Evolutionary conservation across 2,797 vertebrate species (phyloP).

Genomic region (Ctenopoma multispine): DNA sequence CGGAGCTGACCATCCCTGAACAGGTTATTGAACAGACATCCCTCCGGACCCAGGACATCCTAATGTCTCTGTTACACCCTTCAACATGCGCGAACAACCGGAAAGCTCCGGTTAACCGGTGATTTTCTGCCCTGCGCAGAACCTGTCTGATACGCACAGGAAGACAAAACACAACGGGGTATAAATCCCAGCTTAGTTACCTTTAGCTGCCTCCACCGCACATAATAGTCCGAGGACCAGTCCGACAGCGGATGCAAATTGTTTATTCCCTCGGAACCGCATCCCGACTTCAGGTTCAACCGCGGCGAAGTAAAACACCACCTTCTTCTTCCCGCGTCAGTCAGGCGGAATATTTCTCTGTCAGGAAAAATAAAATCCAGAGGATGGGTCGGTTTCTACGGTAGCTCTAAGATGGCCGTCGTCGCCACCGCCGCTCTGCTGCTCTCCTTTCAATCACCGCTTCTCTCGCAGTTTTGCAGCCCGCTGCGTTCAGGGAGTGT

Average conservation of each 20-base stretch:
- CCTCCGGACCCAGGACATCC: constrained; percentile 22
- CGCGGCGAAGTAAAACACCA: constrained; percentile 46
- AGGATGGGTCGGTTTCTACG: constrained; percentile 76
- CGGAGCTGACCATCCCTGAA: constrained; percentile 64
- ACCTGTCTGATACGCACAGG: constrained; percentile 19
- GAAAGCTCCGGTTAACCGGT: not conserved
- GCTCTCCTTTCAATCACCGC: constrained; percentile 73
- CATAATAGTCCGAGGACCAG: constrained; percentile 86
- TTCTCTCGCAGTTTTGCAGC: constrained; percentile 78
- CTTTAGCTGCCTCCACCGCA: constrained; percentile 85
- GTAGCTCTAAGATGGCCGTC: constrained; percentile 89
- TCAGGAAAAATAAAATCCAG: constrained; percentile 78
- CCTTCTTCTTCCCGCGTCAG: constrained; percentile 61
- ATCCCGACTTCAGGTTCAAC: constrained; percentile 81
- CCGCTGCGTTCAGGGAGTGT: constrained; percentile 60
- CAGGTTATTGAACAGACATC: constrained; percentile 72
- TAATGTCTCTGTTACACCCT: constrained; percentile 12
- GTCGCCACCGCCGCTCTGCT: constrained; percentile 78
- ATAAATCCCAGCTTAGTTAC: constrained; percentile 82
- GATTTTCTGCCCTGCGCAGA: not conserved
- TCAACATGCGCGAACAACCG: not conserved
- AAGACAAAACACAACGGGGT: constrained; percentile 38
- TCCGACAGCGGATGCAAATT: constrained; percentile 81
- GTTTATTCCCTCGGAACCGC: constrained; percentile 81
- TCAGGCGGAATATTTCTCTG: constrained; percentile 47